phyloP scores from a whole-genome alignment of 2,797 vertebrate genomes.

The Anisognathus igniventris region DNA sequence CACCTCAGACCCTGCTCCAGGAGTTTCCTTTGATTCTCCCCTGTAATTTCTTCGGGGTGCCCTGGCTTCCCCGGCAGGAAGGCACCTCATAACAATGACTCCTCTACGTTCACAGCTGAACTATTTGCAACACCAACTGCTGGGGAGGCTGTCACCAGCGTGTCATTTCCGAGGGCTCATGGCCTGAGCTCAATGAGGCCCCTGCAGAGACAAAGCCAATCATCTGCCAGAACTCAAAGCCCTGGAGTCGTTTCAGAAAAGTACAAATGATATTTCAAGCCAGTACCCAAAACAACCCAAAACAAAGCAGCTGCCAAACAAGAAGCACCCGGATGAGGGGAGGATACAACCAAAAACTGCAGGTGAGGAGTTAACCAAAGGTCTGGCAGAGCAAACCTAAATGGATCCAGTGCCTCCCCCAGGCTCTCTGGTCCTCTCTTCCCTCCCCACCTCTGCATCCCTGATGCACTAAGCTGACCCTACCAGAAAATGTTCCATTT shows the following conservation, averaged over 20 bases:
- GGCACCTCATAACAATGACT: not conserved
- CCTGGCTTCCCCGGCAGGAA: not conserved
- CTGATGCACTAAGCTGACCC: not conserved
- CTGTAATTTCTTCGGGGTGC: not conserved
- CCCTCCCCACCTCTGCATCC: not conserved
- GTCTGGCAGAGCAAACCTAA: not conserved
- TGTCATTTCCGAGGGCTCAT: slow-evolving; percentile 24
- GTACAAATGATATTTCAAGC: not conserved
- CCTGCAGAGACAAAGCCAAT: not conserved
- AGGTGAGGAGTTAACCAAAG: not conserved
- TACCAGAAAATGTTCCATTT: not conserved
- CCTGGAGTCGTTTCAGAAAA: not conserved
- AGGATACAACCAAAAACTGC: not conserved
- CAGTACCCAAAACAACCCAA: not conserved
- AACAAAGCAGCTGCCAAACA: not conserved
- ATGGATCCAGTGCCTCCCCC: rapidly evolving
- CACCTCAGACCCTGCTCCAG: not conserved
- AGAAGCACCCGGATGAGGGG: not conserved
- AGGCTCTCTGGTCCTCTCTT: not conserved
- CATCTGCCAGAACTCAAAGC: slow-evolving; percentile 12
- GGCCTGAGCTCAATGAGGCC: slow-evolving; percentile 10
- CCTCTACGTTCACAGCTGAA: not conserved
- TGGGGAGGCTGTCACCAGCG: slow-evolving; percentile 19
- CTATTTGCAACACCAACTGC: slow-evolving; percentile 18
- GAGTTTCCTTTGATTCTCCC: rapidly evolving